Percentiles rank a stretch among this genome's conserved stretches.
Conservation (phyloP, 2,113 vertebrate species). For the Bos indicus region DNA sequence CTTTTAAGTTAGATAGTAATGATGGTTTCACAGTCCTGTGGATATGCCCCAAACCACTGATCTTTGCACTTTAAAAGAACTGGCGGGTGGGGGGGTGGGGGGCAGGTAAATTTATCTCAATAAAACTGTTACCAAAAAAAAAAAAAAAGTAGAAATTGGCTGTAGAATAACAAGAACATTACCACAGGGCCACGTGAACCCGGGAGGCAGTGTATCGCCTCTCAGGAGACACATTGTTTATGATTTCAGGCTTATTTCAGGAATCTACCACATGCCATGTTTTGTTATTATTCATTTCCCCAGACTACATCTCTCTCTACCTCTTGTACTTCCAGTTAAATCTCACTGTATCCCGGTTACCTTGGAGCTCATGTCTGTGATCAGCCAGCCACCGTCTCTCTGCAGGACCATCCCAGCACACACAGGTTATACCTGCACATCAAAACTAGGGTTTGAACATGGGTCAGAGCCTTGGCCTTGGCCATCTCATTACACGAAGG, state of each 20-base stretch:
- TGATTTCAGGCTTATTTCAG: neutral
- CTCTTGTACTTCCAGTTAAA: neutral
- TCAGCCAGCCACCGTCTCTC: neutral
- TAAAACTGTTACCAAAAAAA: neutral
- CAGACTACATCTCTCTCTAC: neutral
- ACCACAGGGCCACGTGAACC: neutral
- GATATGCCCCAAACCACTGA: neutral
- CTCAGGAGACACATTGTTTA: neutral
- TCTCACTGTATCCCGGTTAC: neutral
- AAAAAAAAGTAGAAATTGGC: neutral
- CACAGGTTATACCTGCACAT: no score
- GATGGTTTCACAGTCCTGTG: neutral
- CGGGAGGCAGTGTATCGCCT: neutral
- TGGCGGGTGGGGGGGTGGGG: fast-evolving
- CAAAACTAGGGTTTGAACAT: fast-evolving
- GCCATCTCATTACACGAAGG: fast-evolving
- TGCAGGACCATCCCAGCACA: fast-evolving
- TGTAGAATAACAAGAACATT: neutral
- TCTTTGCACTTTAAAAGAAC: neutral
- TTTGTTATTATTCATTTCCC: neutral
- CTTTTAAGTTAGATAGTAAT: neutral
- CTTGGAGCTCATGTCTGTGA: fast-evolving
- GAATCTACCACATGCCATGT: neutral
- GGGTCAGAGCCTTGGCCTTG: neutral
- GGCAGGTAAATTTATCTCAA: neutral